Base-by-base conservation (phyloP, 2,888 invertebrate species). In the Anagyrus pseudococci region DNA sequence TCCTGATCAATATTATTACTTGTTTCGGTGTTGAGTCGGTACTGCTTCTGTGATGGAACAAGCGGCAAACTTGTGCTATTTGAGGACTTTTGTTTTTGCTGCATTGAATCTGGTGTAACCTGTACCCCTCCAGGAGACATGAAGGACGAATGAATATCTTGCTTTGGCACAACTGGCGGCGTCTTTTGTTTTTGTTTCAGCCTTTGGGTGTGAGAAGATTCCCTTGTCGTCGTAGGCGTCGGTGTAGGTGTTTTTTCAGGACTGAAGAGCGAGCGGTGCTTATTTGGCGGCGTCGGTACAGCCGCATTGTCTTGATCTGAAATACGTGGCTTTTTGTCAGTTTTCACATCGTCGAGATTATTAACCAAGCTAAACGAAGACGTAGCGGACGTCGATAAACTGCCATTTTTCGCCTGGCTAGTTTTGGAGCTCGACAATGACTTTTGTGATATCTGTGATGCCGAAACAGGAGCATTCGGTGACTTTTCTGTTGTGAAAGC, bases 201-300 rank as follows among this genome's bases (percentile, higher is more conserved):
- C 60, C 67, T 70, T 63, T 75, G 67, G 77, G 83, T 20, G 76
- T 58, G 62, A 6, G 73, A 68, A 71, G 70, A 77, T n/a, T 85
- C 84, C 0, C 83, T 46, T 4, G 44, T n/a, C 26, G 8, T 43
- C 4, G 26, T 82, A 4, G 79, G 82, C 2, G 81, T 76, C 6
- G 86, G 85, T 0, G 85, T 83, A 1, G 82, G 83, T 0, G 78
- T 82, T 64, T 86, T 87, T 66, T 88, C 88, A 0, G 89, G 89
- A 2, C 89, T 89, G 76, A 89, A 89, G 33, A 89, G 74, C 15
- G 89, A 88, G 46, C 75, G 78, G 37, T 77, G 79, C 29, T 77
- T 72, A 1, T 40, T 57, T 2, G 67, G 72, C 15, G 74, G 73
- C 4, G 70, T 67, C 25, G 58, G 68, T 7, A 68, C 67, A 2